A percentile compares a stretch with the other conserved stretches of the same genome.
phyloP scores from a whole-genome alignment of 2,888 invertebrate species.

The Melanotus villosus region DNA sequence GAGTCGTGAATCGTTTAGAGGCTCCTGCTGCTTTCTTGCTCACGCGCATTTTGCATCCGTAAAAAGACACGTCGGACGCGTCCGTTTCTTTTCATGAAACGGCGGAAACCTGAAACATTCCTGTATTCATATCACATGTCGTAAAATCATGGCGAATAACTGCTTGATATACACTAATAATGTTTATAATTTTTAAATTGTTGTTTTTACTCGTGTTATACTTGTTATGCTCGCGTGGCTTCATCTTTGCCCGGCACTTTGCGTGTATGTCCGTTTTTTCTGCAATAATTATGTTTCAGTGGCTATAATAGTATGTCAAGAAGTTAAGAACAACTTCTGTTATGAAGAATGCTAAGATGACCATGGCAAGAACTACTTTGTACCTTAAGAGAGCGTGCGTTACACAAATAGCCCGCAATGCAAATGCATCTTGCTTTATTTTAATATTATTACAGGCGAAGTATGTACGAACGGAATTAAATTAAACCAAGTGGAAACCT shows the following conservation, averaged over 20 bases:
- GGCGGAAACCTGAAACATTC: background rate
- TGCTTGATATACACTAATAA: slow-evolving; percentile 44
- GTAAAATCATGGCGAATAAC: slow-evolving; percentile 9
- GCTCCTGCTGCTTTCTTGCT: slow-evolving; percentile 50
- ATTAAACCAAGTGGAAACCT: slow-evolving; percentile 12
- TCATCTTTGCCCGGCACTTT: slow-evolving; percentile 22
- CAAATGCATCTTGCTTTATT: slow-evolving; percentile 11
- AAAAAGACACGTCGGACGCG: slow-evolving; percentile 11
- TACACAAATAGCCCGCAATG: slow-evolving; percentile 6
- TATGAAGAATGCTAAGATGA: slow-evolving; percentile 44
- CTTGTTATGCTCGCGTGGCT: slow-evolving; percentile 21
- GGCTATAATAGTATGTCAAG: slow-evolving; percentile 41
- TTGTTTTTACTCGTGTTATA: slow-evolving; percentile 25
- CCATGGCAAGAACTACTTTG: slow-evolving; percentile 25
- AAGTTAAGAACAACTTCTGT: slow-evolving; percentile 50
- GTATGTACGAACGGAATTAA: slow-evolving; percentile 3
- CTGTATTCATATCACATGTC: background rate
- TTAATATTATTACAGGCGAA: slow-evolving; percentile 1
- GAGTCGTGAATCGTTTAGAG: slow-evolving; percentile 54
- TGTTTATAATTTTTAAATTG: slow-evolving; percentile 36
- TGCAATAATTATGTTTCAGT: slow-evolving; percentile 50
- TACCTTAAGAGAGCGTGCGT: background rate
- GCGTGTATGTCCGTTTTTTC: slow-evolving; percentile 34
- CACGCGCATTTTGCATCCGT: slow-evolving; percentile 37
- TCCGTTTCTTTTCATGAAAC: slow-evolving; percentile 19